phyloP scores from a whole-genome alignment of 2,113 vertebrate genomes.

The Lepisosteus oculatus region DNA sequence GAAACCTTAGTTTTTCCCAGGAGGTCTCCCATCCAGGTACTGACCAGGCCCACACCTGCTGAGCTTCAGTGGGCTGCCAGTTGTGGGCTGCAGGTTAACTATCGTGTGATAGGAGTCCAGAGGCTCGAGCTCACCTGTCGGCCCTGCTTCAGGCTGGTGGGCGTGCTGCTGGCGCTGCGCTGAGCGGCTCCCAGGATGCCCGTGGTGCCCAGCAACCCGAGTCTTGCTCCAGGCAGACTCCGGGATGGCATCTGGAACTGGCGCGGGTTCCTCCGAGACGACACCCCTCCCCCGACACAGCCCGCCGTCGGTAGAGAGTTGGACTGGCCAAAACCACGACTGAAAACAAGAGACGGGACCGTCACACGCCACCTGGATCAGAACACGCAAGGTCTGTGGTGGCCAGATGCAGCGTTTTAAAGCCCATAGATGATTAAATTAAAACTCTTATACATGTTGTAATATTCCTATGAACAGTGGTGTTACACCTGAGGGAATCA shows the following conservation, averaged over 20 bases:
- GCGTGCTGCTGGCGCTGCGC: conserved; percentile 79
- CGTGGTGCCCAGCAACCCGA: conserved; percentile 80
- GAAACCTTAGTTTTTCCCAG: too few relatives aligned
- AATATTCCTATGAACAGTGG: too few relatives aligned
- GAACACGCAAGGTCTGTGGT: too few relatives aligned
- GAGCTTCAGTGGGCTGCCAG: too few relatives aligned
- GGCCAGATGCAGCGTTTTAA: too few relatives aligned
- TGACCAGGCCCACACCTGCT: too few relatives aligned
- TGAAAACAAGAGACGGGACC: conserved; percentile 25
- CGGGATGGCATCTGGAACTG: conserved; percentile 95
- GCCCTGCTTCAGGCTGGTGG: conserved; percentile 86
- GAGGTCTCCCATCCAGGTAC: too few relatives aligned
- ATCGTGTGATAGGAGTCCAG: not conserved
- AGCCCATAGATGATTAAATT: too few relatives aligned
- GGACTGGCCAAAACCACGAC: conserved; percentile 90
- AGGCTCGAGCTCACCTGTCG: conserved; percentile 76
- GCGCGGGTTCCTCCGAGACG: conserved; percentile 83
- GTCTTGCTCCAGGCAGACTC: conserved; percentile 82
- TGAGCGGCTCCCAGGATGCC: conserved; percentile 81
- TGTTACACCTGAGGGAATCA: too few relatives aligned
- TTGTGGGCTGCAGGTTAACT: too few relatives aligned
- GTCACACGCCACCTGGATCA: not conserved
- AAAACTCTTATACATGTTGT: too few relatives aligned
- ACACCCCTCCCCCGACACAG: conserved; percentile 77
- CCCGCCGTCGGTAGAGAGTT: conserved; percentile 88